Evolutionary conservation across 2,113 vertebrate genomes (phyloP), one percentile per base, ranked within the genome.

Genomic region (Oncorhynchus mykiss): DNA sequence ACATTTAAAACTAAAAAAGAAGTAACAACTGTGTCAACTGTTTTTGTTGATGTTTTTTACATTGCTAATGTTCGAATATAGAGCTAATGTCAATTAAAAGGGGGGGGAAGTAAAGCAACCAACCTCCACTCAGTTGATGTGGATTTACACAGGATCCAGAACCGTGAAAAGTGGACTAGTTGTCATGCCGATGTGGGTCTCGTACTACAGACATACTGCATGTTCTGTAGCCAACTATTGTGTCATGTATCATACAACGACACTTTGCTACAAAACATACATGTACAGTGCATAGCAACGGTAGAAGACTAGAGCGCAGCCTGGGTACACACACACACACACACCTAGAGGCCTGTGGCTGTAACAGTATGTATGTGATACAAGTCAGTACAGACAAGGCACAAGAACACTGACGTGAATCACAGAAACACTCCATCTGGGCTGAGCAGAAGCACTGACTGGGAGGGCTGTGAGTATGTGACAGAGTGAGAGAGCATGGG

Each of bases 351-450:
- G 39, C 39, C 51, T 18, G 51, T 3, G 14, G 12, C 39, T 45
- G 39, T 45, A 45, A 45, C 39, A 45, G 54, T 69, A 5, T 0
- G 24, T 24, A 77, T 67, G 78, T 14, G 25, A 80, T 62, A 69
- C 69, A 74, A 85, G 81, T 84, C 29, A 73, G 86, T 54, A 54
- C 70, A 83, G 80, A 80, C 72, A 74, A 92, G 89, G 91, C 89
- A 90, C 39, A 45, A 45, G 39, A 45, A 45, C 83, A 85, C 78
- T 83, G 65, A 65, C 70, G 68, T 20, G 80, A 67, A 67, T 68
- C 31, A 20, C 2, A 68, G 14, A 49, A 81, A 72, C 73, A 74
- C 85, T 78, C 80, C 64, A 80, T 73, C 74, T 76, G 75, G 74
- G 72, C 72, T 71, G 75, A 31, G 25, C 78, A 69, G 82, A 76